Evolutionary conservation across 2,113 vertebrate genomes (phyloP), one percentile per base, ranked within the genome.

Genomic region (Clarias batrachus): DNA sequence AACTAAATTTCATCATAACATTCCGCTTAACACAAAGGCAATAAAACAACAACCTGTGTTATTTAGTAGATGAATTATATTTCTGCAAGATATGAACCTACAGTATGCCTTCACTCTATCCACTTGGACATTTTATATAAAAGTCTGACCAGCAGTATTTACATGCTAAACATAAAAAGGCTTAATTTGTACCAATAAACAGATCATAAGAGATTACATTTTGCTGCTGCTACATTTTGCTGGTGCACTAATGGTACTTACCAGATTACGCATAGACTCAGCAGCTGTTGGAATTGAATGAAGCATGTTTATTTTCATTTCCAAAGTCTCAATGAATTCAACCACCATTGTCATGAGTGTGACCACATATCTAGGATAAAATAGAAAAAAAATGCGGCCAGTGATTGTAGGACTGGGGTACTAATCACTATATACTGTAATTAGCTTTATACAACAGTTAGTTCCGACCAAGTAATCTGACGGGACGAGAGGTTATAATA

Each of bases 301-400:
- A 30, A 96, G n/a, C 0, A 92, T 87, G 83, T 93, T 91, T 90
- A 97, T 89, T 91, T 97, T 94, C 73, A 88, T 90, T 92, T 98
- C 96, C 87, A 99, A 90, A 80, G 92, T 95, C 90, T 95, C 95
- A 57, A 97, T 96, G 87, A 98, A 96, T 91, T 93, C 93, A 87
- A 96, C 90, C 88, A 96, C 94, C 91, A 96, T 90, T 8, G 89
- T 37, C 82, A 98, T 83, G 8, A 97, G 91, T 62, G 97, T 92
- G 87, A 96, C 94, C 85, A 96, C 88, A 21, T 87, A 93, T 84
- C 98, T 99, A 88, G 54, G 91, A 89, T 17, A 81, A 86, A 88
- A 85, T 9, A 77, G 48, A 56, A 54, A 17, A 14, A 1, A 17
- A 13, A 54, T 48, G 60, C 21, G 14, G 48, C 5, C 13, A 17